Evolutionary conservation across 2,797 vertebrate species (phyloP).

Genomic region (Lithobates sylvaticus): DNA sequence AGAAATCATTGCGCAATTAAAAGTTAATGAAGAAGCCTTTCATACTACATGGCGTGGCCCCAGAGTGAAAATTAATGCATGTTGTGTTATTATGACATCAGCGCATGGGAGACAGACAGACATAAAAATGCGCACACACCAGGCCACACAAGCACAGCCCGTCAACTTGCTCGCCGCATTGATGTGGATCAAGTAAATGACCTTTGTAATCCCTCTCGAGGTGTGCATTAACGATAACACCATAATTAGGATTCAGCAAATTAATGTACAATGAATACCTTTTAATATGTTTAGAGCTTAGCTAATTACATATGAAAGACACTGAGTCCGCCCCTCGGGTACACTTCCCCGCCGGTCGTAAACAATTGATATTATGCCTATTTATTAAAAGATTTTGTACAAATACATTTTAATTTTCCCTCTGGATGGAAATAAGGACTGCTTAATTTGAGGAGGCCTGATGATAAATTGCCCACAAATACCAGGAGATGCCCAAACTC

Average conservation of each 20-base stretch:
- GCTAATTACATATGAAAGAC: constrained; percentile 56
- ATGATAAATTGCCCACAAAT: constrained; percentile 26
- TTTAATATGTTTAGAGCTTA: constrained; percentile 41
- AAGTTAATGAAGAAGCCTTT: constrained; percentile 6
- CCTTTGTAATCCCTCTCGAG: constrained; percentile 33
- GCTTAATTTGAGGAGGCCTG: constrained; percentile 23
- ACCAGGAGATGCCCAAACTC: not conserved
- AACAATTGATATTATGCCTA: constrained; percentile 46
- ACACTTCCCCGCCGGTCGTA: constrained; percentile 12
- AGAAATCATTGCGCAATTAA: constrained; percentile 1
- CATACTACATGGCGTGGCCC: not conserved
- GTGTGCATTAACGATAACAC: constrained; percentile 5
- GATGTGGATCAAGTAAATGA: constrained; percentile 3
- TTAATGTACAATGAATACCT: constrained; percentile 43
- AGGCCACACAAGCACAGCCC: not conserved
- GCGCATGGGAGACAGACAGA: not conserved
- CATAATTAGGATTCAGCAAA: constrained; percentile 27
- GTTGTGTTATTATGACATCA: constrained; percentile 1
- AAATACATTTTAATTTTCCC: constrained; percentile 18
- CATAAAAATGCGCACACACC: not conserved
- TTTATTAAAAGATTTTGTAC: constrained; percentile 37
- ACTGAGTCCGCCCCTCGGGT: not conserved
- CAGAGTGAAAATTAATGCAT: not conserved
- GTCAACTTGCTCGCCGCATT: not conserved
- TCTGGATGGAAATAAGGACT: not conserved